Base-by-base conservation (phyloP, 2,888 invertebrate genomes). In the Macrostomum cliftonense region DNA sequence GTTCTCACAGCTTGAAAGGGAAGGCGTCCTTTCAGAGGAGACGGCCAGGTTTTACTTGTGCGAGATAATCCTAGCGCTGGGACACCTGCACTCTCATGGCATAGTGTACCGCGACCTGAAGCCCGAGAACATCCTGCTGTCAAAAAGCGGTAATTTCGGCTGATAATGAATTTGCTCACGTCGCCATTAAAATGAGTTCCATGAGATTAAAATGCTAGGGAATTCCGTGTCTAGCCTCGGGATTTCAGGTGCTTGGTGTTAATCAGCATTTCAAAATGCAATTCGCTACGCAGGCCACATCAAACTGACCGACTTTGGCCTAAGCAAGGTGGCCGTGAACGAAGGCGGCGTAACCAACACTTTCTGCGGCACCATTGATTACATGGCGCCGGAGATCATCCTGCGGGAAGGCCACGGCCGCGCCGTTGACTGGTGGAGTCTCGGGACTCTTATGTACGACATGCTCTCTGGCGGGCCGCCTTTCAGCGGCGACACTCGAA, bases 381-480 rank as follows among this genome's bases (percentile, higher is more conserved):
- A 93, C 71, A 93, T 93, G 91, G 95, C 95, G 51, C 95, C 97
- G 44, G 97, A 97, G 77, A 93, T 97, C 64, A 75, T 97, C 63
- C 87, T 86, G 54, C 77, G 95, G 65, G 84, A 82, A 71, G 97
- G 97, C 43, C 97, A 97, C 73, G 93, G 89, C 16, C 91, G 91
- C 76, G 91, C 93, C 42, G 93, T 95, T 1, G 97, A 97, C 73
- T 97, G 97, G 97, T 97, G 97, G 97, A 88, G 88, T 63, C 77
- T 97, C 55, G 97, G 97, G 58, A 95, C 95, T 56, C 76, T 97
- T 53, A 87, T 88, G 83, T 97, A 83, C 70, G 97, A 97, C 66
- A 97, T 97, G 97, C 76, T 95, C 54, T 93, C 91, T 60, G 93
- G 93, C 60, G 83, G 85, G 85, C 95, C 95, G 49, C 95, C 95